Conservation (phyloP, 2,888 invertebrate genomes). For the Vannuccia rotundouncinata region DNA sequence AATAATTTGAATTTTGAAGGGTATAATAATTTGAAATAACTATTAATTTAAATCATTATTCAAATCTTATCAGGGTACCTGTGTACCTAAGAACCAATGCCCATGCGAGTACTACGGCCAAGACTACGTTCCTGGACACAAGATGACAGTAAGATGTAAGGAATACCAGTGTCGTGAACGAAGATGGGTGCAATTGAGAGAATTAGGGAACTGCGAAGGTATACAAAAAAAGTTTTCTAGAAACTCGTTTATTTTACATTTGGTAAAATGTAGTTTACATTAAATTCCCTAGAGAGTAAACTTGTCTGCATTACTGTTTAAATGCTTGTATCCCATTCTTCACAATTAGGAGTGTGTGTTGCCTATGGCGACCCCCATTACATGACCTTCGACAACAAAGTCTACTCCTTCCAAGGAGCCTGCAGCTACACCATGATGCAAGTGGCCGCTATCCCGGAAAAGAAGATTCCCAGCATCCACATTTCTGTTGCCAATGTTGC, state of each 20-base stretch:
- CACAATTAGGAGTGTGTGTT: conserved; percentile 66
- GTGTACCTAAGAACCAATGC: conserved; percentile 45
- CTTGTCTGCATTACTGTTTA: too few species aligned
- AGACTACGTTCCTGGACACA: conserved; percentile 69
- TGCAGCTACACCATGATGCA: conserved; percentile 73
- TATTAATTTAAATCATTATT: background rate
- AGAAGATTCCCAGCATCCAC: conserved; percentile 57
- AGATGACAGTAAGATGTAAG: conserved; percentile 53
- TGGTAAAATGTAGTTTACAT: too few species aligned
- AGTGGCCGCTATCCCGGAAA: conserved; percentile 35
- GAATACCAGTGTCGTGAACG: conserved; percentile 24
- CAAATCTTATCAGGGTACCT: conserved; percentile 44
- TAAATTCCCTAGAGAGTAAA: too few species aligned
- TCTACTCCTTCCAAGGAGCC: conserved; percentile 79
- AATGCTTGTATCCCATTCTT: background rate
- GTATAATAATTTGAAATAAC: too few species aligned
- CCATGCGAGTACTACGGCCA: conserved; percentile 52
- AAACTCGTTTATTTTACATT: too few species aligned
- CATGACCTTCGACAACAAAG: conserved; percentile 73
- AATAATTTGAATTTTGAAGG: too few species aligned
- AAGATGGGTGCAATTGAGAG: conserved; percentile 31
- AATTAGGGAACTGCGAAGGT: conserved; percentile 35
- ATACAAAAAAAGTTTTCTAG: background rate
- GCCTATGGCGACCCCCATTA: conserved; percentile 87
- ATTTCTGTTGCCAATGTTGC: conserved; percentile 75